Base-by-base conservation (phyloP, 1,140 invertebrate genomes). In the Drosophila sproati region DNA sequence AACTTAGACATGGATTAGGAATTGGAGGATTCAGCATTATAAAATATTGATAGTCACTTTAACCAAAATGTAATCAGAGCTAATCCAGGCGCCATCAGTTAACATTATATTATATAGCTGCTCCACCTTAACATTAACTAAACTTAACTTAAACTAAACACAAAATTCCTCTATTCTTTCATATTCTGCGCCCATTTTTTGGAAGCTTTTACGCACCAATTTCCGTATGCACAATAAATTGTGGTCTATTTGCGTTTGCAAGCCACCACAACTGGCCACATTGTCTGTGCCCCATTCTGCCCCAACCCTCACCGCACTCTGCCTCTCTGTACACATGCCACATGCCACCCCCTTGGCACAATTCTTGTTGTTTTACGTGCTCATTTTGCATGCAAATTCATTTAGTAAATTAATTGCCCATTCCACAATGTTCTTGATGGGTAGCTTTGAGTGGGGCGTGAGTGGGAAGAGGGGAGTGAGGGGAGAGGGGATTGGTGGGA, bases 391-490 rank as follows among this genome's bases (percentile, higher is more conserved):
- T 89, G 86, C 85, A 89, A 89, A 89, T 89, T 89, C 85, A 89
- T 85, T 89, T 89, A 89, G 85, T 78, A 85, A 89, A 89, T 89
- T 89, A 89, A 89, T 89, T 89, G 85, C 78, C 76, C 81, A 85
- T 73, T 90, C 86, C 86, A 73, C 41, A 76, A 50, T 69, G 56
- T 37, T 60, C 54, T 55, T n/a, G 37, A 37, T n/a, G 45, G 29
- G 28, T 8, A 56, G 47, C 39, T 28, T 20, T 37, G 31, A 48
- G 45, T n/a, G 56, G 76, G 35, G 35, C 2, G 35, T 37, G 35
- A 7, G 35, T 2, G 39, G 66, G 57, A 20, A 20, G 20, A 20
- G 20, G 20, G 20, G 20, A 20, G 20, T 20, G 20, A 20, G 20
- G 20, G 20, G 20, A 20, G 20, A 20, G 1, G 20, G 20, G 20